Evolutionary conservation across 2,113 vertebrate species (phyloP).

Genomic region (Tachysurus fulvidraco): DNA sequence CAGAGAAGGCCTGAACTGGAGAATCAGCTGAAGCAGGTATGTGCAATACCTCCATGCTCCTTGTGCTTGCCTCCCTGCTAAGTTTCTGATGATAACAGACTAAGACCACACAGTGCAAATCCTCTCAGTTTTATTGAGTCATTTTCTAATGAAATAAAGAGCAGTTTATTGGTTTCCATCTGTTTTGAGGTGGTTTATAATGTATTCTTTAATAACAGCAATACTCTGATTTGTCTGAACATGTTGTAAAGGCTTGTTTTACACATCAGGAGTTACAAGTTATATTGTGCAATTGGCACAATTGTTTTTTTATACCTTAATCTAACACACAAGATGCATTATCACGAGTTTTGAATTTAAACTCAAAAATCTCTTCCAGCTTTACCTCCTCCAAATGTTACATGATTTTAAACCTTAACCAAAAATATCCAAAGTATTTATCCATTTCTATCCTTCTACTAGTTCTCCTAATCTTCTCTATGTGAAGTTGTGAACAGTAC

Average conservation of each 20-base stretch:
- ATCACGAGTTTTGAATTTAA: background rate
- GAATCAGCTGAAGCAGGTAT: slow-evolving; percentile 65
- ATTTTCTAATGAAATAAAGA: slow-evolving; percentile 39
- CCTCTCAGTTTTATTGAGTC: slow-evolving; percentile 7
- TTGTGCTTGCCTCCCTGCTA: background rate
- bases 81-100: slow-evolving; percentile 27
- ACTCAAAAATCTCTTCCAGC: background rate
- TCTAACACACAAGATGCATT: background rate
- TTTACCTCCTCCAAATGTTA: background rate
- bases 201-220: slow-evolving; percentile 15
- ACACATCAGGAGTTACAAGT: background rate
- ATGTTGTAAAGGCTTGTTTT: slow-evolving; percentile 2
- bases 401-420: background rate
- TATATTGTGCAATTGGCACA: background rate
- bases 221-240: slow-evolving; percentile 34
- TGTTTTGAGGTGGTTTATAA: slow-evolving; percentile 29
- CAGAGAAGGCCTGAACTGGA: slow-evolving; percentile 51
- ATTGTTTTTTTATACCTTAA: background rate
- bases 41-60: slow-evolving; percentile 51
- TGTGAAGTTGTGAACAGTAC: background rate
- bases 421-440: background rate
- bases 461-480: background rate
- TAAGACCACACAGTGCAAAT: slow-evolving; percentile 12
- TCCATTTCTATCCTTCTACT: background rate
- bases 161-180: slow-evolving; percentile 27